These are phyloP conservation scores for Campylomormyrus tamandua DNA, from an alignment of 2,113 vertebrate species.

Conservation along the genomic window DNA sequence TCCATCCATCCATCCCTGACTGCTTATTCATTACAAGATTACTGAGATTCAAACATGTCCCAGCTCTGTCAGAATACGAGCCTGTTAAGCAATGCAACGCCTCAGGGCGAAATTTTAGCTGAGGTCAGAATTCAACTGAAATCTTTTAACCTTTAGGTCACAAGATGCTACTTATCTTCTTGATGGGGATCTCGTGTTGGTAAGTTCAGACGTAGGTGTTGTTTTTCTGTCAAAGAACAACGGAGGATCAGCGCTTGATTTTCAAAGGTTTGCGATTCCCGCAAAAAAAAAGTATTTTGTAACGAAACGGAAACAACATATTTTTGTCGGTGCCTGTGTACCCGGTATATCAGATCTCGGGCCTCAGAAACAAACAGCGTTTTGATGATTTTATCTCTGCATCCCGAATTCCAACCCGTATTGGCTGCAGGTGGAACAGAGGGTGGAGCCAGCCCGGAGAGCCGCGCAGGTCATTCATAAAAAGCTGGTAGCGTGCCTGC, in stretches of 20 bases:
- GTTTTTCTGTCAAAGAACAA: not conserved
- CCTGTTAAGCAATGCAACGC: not conserved
- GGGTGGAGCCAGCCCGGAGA: conserved; percentile 79
- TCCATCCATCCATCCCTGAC: not conserved
- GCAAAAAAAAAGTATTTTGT: not conserved
- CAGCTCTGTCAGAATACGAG: not conserved
- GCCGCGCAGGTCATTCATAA: conserved; percentile 83
- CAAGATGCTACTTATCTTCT: conserved; percentile 85
- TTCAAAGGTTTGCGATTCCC: not conserved
- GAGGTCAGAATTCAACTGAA: not conserved
- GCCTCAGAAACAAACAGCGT: not conserved
- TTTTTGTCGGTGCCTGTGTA: not conserved
- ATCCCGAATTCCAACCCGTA: not conserved
- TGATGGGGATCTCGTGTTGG: conserved; percentile 78
- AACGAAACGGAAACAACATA: not conserved
- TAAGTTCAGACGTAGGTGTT: conserved; percentile 42
- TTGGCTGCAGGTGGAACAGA: conserved; percentile 77
- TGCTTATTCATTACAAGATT: not conserved
- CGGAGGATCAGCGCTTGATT: not conserved
- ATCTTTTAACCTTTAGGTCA: conserved; percentile 54
- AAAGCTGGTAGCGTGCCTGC: conserved; percentile 79
- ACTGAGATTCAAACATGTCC: not conserved
- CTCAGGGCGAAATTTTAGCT: not conserved
- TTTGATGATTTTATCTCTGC: not conserved
- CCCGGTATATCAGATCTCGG: not conserved